Percentiles rank a stretch among this genome's conserved stretches.
Evolutionary conservation across 2,888 invertebrate species (phyloP).

Genomic region (Muschampia plurimacula): DNA sequence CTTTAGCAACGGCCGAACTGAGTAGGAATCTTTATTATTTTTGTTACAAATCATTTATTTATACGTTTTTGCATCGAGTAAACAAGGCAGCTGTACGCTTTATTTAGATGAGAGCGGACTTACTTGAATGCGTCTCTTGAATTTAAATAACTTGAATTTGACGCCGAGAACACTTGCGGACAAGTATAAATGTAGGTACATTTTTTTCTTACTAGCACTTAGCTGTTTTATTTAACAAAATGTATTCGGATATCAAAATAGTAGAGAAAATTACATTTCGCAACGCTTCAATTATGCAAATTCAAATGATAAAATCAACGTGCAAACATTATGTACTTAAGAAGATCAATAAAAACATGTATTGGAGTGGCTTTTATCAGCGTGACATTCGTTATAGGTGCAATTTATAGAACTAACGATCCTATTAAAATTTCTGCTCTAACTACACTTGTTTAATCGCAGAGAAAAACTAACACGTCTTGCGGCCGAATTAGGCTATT

Average conservation of each 20-base stretch:
- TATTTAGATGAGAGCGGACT: constrained; percentile 72
- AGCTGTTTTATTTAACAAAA: constrained; percentile 3
- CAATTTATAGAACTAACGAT: constrained; percentile 39
- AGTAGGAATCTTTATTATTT: constrained; percentile 76
- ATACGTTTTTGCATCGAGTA: constrained; percentile 70
- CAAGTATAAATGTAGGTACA: constrained; percentile 16
- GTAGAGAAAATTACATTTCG: constrained; percentile 14
- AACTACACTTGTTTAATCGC: constrained; percentile 36
- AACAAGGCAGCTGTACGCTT: constrained; percentile 76
- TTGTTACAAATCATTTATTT: constrained; percentile 79
- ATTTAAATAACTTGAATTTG: constrained; percentile 73
- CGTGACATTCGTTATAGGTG: constrained; percentile 30
- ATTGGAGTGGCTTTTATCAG: constrained; percentile 32
- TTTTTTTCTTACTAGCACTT: constrained; percentile 27
- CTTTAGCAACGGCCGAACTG: constrained; percentile 79
- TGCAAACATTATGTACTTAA: constrained; percentile 23
- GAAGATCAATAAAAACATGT: constrained; percentile 29
- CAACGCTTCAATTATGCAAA: constrained; percentile 30
- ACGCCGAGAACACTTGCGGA: constrained; percentile 54
- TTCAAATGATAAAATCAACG: constrained; percentile 30
- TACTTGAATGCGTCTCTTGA: constrained; percentile 61
- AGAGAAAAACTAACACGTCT: constrained; percentile 37
- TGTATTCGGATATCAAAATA: constrained; percentile 18
- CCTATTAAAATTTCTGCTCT: constrained; percentile 37
- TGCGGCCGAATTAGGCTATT: constrained; percentile 32